Evolutionary conservation across 2,888 invertebrate genomes (phyloP), one percentile per base, ranked within the genome.

Genomic region (Aethes cnicana): DNA sequence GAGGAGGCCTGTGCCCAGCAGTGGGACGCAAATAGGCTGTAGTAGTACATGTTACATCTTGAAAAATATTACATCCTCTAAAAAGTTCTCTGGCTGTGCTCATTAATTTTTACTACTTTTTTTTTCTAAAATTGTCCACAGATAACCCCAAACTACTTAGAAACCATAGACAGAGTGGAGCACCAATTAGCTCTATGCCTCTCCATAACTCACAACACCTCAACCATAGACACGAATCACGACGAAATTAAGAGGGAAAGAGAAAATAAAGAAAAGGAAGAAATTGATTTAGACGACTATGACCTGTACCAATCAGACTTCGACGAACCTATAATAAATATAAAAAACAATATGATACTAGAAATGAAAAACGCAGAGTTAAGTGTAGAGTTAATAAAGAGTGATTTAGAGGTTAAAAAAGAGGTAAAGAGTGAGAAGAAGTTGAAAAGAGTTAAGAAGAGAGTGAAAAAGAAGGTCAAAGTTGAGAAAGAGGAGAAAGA

Each of bases 61-160:
- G n/a, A n/a, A n/a, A n/a, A n/a, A n/a, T n/a, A n/a, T n/a, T n/a
- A n/a, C n/a, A n/a, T n/a, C n/a, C n/a, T n/a, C n/a, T n/a, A n/a
- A n/a, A n/a, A n/a, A n/a, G n/a, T n/a, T n/a, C n/a, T n/a, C n/a
- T n/a, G n/a, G n/a, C n/a, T n/a, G n/a, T n/a, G n/a, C n/a, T n/a
- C n/a, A n/a, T n/a, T n/a, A n/a, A n/a, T n/a, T n/a, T n/a, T n/a
- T n/a, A n/a, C n/a, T n/a, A n/a, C n/a, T n/a, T n/a, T n/a, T n/a
- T n/a, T n/a, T n/a, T 28, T 30, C 30, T 12, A 30, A 12, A 12
- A 9, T n/a, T 8, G 2, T 18, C 23, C 8, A 30, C 50, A 52
- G 50, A 52, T 52, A 37, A 52, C 50, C 1, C 37, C 44, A 23
- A 39, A 25, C 23, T 52, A 52, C 37, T 36, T 52, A 3, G 32